Evolutionary conservation across 2,888 invertebrate genomes (phyloP).

Genomic region (Pandemis heparana): DNA sequence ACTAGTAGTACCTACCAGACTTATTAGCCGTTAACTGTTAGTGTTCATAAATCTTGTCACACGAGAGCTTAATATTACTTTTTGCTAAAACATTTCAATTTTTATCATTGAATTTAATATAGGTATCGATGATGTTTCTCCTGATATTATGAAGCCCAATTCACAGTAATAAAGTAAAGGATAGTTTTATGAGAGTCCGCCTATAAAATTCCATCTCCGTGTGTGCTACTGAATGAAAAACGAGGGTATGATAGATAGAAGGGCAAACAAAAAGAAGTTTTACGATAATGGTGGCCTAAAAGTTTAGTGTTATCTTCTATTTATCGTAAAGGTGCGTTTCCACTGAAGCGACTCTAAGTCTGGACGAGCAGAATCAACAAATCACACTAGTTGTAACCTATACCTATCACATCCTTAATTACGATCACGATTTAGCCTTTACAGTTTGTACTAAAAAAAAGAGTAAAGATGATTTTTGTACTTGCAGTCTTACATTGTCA

Average conservation of each 20-base stretch:
- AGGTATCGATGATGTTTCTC: background rate
- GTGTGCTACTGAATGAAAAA: slow-evolving; percentile 33
- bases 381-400: too few species aligned
- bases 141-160: background rate
- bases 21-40: too few species aligned
- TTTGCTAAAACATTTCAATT: background rate
- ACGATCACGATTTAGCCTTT: too few species aligned
- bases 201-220: slow-evolving; percentile 32
- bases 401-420: too few species aligned
- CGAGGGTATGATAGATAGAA: slow-evolving; percentile 28
- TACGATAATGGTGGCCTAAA: slow-evolving; percentile 33
- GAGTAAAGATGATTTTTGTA: too few species aligned
- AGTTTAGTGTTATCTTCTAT: slow-evolving; percentile 31
- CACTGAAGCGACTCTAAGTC: background rate
- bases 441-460: too few species aligned
- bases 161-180: slow-evolving; percentile 33
- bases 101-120: background rate
- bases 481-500: too few species aligned
- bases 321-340: slow-evolving; percentile 15
- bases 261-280: slow-evolving; percentile 31
- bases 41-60: too few species aligned
- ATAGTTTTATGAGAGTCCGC: slow-evolving; percentile 26
- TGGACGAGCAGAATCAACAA: too few species aligned
- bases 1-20: too few species aligned
- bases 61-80: too few species aligned